phyloP scores from a whole-genome alignment of 53 echinoderm and acorn worm genomes.

The Holothuria leucospilota region DNA sequence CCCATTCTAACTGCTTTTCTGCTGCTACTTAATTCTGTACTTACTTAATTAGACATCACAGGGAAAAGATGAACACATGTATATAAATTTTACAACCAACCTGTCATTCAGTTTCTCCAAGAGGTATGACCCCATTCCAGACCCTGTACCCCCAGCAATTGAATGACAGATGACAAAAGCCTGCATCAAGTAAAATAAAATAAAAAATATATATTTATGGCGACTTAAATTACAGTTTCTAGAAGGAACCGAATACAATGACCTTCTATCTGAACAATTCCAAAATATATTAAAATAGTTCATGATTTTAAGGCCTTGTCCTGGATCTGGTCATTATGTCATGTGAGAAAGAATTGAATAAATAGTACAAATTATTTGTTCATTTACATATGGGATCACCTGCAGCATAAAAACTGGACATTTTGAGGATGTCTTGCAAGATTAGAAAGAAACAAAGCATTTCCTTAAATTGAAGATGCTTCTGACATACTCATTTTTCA shows the following conservation, averaged over 20 bases:
- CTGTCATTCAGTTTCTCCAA: conserved; percentile 97
- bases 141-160: conserved; percentile 97
- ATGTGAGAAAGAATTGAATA: too few relatives aligned
- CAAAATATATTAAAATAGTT: too few relatives aligned
- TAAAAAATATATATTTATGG: neutral
- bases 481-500: too few relatives aligned
- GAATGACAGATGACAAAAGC: conserved; percentile 96
- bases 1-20: too few relatives aligned
- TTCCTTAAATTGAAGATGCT: too few relatives aligned
- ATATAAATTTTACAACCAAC: conserved; percentile 34
- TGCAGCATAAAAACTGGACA: neutral
- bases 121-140: conserved; percentile 96
- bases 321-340: too few relatives aligned
- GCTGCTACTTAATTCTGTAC: too few relatives aligned
- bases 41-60: too few relatives aligned
- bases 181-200: conserved; percentile 47
- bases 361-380: neutral
- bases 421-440: too few relatives aligned
- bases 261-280: neutral
- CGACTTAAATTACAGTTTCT: neutral
- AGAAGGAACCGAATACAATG: neutral
- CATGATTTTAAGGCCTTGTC: neutral
- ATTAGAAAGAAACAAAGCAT: too few relatives aligned
- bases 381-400: neutral
- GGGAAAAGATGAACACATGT: too few relatives aligned